Evolutionary conservation across 2,113 vertebrate genomes (phyloP).

Genomic region (Ceyx margarethae): DNA sequence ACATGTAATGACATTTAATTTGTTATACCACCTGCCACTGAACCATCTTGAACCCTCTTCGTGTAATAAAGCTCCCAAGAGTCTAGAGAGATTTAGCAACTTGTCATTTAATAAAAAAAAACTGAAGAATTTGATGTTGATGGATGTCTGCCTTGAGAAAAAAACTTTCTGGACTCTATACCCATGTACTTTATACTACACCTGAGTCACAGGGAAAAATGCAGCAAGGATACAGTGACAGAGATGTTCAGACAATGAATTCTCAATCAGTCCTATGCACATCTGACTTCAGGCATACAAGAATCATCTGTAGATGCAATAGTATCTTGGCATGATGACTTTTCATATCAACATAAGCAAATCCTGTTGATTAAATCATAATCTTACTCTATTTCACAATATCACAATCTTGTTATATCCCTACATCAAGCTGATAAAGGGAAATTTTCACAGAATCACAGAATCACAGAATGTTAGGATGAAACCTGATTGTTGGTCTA

Average conservation of each 20-base stretch:
- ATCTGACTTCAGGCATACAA: not conserved
- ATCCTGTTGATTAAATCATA: not conserved
- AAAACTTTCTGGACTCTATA: not conserved
- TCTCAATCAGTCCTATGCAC: not conserved
- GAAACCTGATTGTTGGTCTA: not conserved
- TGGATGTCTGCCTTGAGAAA: not conserved
- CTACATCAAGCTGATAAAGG: not conserved
- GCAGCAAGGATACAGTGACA: not conserved
- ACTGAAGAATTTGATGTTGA: not conserved
- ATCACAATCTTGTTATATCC: not conserved
- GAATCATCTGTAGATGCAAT: not conserved
- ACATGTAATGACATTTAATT: accelerated
- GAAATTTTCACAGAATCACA: not conserved
- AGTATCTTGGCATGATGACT: not conserved
- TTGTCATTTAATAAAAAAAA: not conserved
- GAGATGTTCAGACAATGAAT: not conserved
- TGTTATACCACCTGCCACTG: not conserved
- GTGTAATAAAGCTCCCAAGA: not conserved
- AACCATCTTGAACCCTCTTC: not conserved
- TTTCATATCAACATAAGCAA: not conserved
- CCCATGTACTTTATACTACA: not conserved
- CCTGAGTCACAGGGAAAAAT: not conserved
- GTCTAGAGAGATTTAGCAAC: not conserved
- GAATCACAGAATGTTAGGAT: not conserved
- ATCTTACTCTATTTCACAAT: not conserved